Evolutionary conservation across 2,888 invertebrate species (phyloP), one percentile per base, ranked within the genome.

Genomic region (Platycheirus rosarum): DNA sequence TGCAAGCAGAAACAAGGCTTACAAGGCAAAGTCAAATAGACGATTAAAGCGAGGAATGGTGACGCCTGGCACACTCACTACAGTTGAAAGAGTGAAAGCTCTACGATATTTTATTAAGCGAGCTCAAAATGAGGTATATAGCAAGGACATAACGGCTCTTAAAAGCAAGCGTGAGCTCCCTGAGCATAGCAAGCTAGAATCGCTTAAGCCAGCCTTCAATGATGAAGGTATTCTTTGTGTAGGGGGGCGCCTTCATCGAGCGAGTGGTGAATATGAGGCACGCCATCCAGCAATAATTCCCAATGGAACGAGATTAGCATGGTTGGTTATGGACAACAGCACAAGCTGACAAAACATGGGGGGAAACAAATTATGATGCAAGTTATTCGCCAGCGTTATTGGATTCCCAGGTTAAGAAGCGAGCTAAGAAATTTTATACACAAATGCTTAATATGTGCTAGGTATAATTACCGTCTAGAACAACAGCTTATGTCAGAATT

Each of bases 401-500:
- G 16, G 42, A 42, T 42, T 42, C 42, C 16, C 2, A 16, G 16
- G 8, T 2, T 42, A 1, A 1, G 16, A 2, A 42, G 16, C 16
- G 42, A 42, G 11, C 8, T 42, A 1, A 9, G 42, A 16, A 42
- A 8, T 2, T 42, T 8, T 8, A 42, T 42, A 1, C 42, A 42
- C 16, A 16, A 42, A 9, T 14, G 42, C 16, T 8, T 8, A 14
- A 16, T 42, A 8, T 62, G 60, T 26, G 62, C 60, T 9, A n/a
- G 60, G n/a, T 23, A 57, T 9, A 70, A 48, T 11, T 40, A 48
- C 18, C 20, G 35, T n/a, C 16, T 44, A 9, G 70, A 70, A 20
- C 20, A 32, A 20, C 35, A 70, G 9, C 20, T 70, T 20, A 70
- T 60, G 60, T 44, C 57, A 2, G 26, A 70, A n/a, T 26, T 60